Conservation (phyloP, 2,888 invertebrate genomes). For the Autographa pulchrina region DNA sequence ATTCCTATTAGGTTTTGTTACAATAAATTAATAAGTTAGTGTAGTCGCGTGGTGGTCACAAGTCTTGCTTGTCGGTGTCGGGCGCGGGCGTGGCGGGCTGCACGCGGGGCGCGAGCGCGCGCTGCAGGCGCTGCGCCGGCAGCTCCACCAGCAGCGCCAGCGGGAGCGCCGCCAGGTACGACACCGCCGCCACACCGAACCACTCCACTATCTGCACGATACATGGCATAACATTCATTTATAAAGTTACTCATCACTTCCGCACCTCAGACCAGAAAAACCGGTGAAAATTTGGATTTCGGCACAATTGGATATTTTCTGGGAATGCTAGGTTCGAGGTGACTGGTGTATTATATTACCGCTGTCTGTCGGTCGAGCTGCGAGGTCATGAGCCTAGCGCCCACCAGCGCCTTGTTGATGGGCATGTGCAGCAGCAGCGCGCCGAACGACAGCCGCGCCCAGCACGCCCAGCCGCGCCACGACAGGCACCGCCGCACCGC, state of each 20-base stretch:
- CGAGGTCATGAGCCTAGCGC: slow-evolving; percentile 68
- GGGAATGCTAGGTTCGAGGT: too few species aligned
- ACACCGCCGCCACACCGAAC: slow-evolving; percentile 80
- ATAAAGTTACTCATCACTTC: not conserved
- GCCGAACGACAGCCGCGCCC: slow-evolving; percentile 84
- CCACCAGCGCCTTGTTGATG: slow-evolving; percentile 81
- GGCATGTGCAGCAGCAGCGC: slow-evolving; percentile 85
- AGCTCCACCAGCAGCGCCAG: slow-evolving; percentile 84
- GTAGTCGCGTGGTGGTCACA: not conserved
- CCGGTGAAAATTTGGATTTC: too few species aligned
- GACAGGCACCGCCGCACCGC: slow-evolving; percentile 71
- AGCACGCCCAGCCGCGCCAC: slow-evolving; percentile 74
- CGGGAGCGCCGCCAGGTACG: slow-evolving; percentile 79
- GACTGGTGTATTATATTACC: slow-evolving; percentile 54
- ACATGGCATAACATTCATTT: too few species aligned
- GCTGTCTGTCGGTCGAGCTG: slow-evolving; percentile 73
- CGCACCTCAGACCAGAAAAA: too few species aligned
- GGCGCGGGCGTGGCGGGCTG: slow-evolving; percentile 74
- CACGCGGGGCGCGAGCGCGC: slow-evolving; percentile 74
- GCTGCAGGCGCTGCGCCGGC: slow-evolving; percentile 77
- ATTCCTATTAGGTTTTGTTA: not conserved
- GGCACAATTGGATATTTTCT: too few species aligned
- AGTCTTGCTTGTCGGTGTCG: slow-evolving; percentile 70
- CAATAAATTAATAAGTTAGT: slow-evolving; percentile 3
- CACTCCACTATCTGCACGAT: slow-evolving; percentile 75